Base-by-base conservation (phyloP, 2,113 vertebrate genomes). In the Otus sunia region DNA sequence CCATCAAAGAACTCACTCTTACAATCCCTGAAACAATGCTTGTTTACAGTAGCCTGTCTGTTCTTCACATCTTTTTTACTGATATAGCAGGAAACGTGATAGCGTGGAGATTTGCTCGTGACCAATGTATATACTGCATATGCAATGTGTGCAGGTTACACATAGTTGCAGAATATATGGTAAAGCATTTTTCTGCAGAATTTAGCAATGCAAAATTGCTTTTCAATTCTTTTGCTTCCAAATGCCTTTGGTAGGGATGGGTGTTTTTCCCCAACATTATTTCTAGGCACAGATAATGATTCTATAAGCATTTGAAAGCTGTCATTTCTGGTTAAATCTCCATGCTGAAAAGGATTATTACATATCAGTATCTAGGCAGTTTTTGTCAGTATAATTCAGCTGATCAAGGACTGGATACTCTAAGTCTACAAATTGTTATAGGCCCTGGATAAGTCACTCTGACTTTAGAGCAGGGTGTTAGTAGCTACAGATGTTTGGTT, bases 241-340 rank as follows among this genome's bases (percentile, higher is more conserved):
- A 89, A 37, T 84, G 63, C 79, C 63, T 92, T 63, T 49, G 47
- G 59, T 94, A 74, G 64, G 63, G 56, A 91, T 8, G 1, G 4
- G 3, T 71, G 83, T 75, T 86, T 91, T 43, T 9, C 50, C 63
- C n/a, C 16, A 16, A 71, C 66, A 88, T 90, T 94, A 84, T 96
- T 96, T 87, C 87, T 90, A 36, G 49, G 68, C 56, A 56, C 15
- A 69, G 56, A 88, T 88, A 93, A 94, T 76, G 86, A 92, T 52
- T 41, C 47, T 52, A 67, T 90, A 85, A 91, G 72, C 87, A 87
- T 81, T 85, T 74, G 53, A 91, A 95, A 92, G 86, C 80, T 93
- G 93, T 76, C 84, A 43, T 79, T 85, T 89, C 77, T 92, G 27
- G 36, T 86, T 93, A 88, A 90, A 86, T 67, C 52, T 87, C 64